phyloP scores from a whole-genome alignment of 2,113 vertebrate genomes.

The Callithrix jacchus region DNA sequence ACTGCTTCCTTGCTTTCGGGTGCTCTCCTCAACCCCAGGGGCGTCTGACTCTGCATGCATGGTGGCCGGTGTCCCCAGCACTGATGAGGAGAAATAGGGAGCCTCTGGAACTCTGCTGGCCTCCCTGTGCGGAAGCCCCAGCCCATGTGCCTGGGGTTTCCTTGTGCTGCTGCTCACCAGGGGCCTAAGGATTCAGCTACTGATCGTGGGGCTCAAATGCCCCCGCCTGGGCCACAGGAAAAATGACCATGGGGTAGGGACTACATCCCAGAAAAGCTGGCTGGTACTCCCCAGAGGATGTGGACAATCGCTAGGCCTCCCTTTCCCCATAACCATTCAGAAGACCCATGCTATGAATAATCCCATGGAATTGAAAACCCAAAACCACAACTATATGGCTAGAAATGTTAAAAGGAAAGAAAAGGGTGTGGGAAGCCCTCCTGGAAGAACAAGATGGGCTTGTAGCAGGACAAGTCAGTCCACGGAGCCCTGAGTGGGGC shows the following conservation, averaged over 20 bases:
- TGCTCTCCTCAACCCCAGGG: no score
- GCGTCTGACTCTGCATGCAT: fast-evolving
- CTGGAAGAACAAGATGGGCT: not conserved
- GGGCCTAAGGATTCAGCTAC: not conserved
- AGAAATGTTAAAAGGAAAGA: not conserved
- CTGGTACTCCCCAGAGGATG: not conserved
- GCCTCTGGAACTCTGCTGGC: no score
- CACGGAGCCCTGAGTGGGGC: not conserved
- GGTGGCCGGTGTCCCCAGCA: no score
- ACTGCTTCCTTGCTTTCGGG: no score
- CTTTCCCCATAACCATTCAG: not conserved
- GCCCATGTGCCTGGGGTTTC: no score
- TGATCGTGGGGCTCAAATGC: not conserved
- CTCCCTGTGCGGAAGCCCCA: no score
- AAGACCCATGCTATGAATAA: not conserved
- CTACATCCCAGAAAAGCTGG: not conserved
- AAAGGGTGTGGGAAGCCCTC: not conserved
- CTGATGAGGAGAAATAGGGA: no score
- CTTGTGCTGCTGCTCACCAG: not conserved
- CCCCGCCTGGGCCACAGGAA: not conserved
- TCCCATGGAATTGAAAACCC: not conserved
- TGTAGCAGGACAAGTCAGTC: not conserved
- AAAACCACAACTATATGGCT: not conserved
- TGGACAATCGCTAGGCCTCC: fast-evolving
- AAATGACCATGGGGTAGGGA: not conserved